Percentiles rank a stretch among this genome's conserved stretches.
phyloP scores from a whole-genome alignment of 2,888 invertebrate species.

The Malthinus flaveolus region DNA sequence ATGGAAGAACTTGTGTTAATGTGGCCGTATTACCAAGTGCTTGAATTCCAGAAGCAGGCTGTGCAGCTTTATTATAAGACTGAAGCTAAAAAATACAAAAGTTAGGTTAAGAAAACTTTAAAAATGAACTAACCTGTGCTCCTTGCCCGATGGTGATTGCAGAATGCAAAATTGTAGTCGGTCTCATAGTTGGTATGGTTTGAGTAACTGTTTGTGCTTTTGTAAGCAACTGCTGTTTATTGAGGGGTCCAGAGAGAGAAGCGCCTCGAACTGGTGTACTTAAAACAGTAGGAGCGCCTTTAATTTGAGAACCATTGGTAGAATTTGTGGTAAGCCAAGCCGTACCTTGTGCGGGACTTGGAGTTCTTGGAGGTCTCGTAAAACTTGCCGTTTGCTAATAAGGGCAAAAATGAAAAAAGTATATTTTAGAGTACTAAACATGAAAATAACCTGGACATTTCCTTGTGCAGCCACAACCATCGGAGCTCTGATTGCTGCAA shows the following conservation, averaged over 20 bases:
- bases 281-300: conserved; percentile 50
- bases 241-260: conserved; percentile 42
- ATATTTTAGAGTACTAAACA: background rate
- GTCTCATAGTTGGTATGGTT: conserved; percentile 46
- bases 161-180: conserved; percentile 51
- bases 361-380: conserved; percentile 50
- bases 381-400: conserved; percentile 42
- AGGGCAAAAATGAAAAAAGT: background rate
- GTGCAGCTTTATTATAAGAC: conserved; percentile 47
- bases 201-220: conserved; percentile 45
- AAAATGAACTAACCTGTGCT: conserved; percentile 41
- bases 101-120: conserved; percentile 1
- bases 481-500: conserved; percentile 50
- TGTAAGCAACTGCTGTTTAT: conserved; percentile 47
- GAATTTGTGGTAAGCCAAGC: conserved; percentile 49
- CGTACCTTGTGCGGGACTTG: conserved; percentile 52
- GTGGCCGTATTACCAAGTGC: conserved; percentile 49
- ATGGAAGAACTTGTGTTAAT: conserved; percentile 50
- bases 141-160: conserved; percentile 52
- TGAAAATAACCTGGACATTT: conserved; percentile 17
- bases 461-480: conserved; percentile 50
- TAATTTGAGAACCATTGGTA: conserved; percentile 50
- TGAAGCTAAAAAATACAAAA: conserved; percentile 40
- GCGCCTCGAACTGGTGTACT: conserved; percentile 51
- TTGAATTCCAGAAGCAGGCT: conserved; percentile 46